Percentiles rank a stretch among this genome's conserved stretches.
Evolutionary conservation across 2,113 vertebrate genomes (phyloP).

Genomic region (Ancistrus triradiatus): DNA sequence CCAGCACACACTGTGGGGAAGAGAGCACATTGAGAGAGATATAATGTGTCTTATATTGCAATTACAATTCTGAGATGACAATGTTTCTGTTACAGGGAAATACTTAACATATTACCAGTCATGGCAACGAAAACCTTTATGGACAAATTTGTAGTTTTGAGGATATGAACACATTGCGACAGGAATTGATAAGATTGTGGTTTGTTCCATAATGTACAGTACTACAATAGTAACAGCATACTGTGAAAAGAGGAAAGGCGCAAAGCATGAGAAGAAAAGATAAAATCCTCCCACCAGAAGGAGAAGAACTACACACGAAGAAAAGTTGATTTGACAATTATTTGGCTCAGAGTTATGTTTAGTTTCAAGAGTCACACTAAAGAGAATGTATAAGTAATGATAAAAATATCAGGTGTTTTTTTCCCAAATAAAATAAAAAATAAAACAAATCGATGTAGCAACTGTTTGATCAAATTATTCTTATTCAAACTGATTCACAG

Average conservation of each 20-base stretch:
- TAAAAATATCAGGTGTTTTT: no score
- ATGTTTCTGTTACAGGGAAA: no score
- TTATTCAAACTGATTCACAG: no score
- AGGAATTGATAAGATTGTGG: background rate
- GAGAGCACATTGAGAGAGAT: background rate
- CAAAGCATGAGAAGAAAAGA: constrained; percentile 9
- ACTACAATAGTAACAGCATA: background rate
- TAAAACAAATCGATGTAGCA: no score
- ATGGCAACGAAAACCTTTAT: no score
- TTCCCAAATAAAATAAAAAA: no score
- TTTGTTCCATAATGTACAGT: background rate
- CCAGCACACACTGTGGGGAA: constrained; percentile 37
- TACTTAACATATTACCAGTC: no score
- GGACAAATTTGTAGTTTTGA: no score
- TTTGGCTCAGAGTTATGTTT: background rate
- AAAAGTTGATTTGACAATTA: background rate
- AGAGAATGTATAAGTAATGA: no score
- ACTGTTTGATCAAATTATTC: no score
- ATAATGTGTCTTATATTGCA: background rate
- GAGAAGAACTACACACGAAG: background rate
- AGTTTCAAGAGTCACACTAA: no score
- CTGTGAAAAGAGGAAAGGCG: constrained; percentile 6
- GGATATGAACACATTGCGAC: background rate
- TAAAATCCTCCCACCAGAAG: constrained; percentile 14
- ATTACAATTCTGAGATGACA: background rate